A percentile compares a stretch with the other conserved stretches of the same genome.
Evolutionary conservation across 2,888 invertebrate species (phyloP).

Genomic region (Cremastinae sp.): DNA sequence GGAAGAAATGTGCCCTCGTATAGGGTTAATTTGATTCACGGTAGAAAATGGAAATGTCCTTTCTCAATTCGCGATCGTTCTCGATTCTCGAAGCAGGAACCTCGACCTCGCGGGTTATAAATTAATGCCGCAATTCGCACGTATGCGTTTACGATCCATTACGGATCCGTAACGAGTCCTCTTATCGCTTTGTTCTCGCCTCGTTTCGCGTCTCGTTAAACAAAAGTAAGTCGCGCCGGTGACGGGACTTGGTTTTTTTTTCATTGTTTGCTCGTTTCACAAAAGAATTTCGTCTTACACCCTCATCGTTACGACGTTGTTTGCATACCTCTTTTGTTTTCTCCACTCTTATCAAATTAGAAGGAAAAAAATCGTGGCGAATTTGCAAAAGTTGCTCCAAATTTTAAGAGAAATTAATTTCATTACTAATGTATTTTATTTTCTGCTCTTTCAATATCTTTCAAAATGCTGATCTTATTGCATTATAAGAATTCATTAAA

Average conservation of each 20-base stretch:
- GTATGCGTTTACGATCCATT: constrained; percentile 42
- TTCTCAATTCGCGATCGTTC: neutral
- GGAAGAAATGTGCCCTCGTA: too few relatives aligned
- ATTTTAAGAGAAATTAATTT: neutral
- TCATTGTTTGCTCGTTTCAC: neutral
- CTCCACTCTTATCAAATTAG: too few relatives aligned
- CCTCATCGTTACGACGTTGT: neutral
- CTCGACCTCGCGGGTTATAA: constrained; percentile 2
- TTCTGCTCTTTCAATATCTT: too few relatives aligned
- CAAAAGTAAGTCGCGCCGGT: neutral
- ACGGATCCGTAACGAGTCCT: constrained; percentile 11
- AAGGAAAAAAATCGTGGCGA: too few relatives aligned
- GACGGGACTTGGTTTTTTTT: neutral
- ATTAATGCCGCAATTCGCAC: constrained; percentile 42
- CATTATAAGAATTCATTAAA: too few relatives aligned
- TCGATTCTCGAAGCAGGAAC: neutral
- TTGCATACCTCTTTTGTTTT: neutral
- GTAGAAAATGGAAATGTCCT: too few relatives aligned
- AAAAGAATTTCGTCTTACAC: constrained; percentile 9
- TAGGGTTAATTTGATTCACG: too few relatives aligned
- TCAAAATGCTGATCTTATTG: too few relatives aligned
- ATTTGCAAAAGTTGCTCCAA: neutral
- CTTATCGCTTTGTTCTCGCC: constrained; percentile 31
- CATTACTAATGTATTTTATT: too few relatives aligned
- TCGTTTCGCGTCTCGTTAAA: constrained; percentile 35